Percentiles rank a stretch among this genome's conserved stretches.
phyloP scores from a whole-genome alignment of 2,888 invertebrate species.

The Muscina levida region DNA sequence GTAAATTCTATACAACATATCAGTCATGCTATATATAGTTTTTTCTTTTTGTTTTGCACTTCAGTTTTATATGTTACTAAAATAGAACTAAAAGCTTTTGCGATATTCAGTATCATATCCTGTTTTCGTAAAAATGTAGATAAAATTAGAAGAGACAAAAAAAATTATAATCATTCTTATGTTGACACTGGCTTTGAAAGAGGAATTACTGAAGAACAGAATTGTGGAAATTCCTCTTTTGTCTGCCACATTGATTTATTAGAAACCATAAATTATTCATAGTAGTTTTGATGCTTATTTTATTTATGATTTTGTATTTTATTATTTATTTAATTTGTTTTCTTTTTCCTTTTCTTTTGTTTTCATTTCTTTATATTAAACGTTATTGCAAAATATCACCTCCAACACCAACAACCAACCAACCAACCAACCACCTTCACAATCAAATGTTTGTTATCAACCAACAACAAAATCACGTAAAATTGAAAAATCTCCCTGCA shows the following conservation, averaged over 20 bases:
- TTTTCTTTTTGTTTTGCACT: conserved; percentile 22
- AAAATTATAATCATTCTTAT: conserved; percentile 7
- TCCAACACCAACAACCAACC: conserved; percentile 31
- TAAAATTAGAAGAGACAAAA: conserved; percentile 47
- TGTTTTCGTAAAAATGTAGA: conserved; percentile 50
- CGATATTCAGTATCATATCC: not conserved
- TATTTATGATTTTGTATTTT: conserved; percentile 14
- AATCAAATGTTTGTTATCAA: conserved; percentile 14
- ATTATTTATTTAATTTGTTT: conserved; percentile 26
- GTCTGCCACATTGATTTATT: not conserved
- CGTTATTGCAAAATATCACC: conserved; percentile 38
- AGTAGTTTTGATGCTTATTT: conserved; percentile 7
- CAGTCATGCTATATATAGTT: conserved; percentile 18
- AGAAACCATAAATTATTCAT: not conserved
- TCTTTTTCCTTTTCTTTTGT: conserved; percentile 14
- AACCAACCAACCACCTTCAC: conserved; percentile 49
- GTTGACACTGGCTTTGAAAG: not conserved
- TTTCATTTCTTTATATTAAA: conserved; percentile 1
- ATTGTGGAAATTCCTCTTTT: not conserved
- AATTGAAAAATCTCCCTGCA: conserved; percentile 18
- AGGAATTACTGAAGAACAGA: not conserved
- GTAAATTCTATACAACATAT: conserved; percentile 14
- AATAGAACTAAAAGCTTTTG: not conserved
- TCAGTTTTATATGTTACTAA: conserved; percentile 20
- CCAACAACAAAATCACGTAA: conserved; percentile 28